Percentiles rank a stretch among this genome's conserved stretches.
Evolutionary conservation across 1,140 invertebrate species (phyloP).

Genomic region (Hyles vespertilio): DNA sequence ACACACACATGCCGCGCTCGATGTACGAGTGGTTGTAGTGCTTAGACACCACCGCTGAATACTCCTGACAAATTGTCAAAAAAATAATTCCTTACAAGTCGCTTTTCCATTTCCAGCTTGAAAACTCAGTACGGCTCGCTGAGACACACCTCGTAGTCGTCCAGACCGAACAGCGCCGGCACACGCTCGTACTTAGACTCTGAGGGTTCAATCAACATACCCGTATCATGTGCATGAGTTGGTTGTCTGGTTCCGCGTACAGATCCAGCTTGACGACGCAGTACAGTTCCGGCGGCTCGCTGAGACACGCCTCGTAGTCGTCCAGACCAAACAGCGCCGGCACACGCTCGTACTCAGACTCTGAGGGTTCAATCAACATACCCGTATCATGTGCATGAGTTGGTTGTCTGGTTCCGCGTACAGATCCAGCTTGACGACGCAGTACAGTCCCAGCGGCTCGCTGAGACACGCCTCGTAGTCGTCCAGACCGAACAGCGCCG

Average conservation of each 20-base stretch:
- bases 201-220: constrained; percentile 1
- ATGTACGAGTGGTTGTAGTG: background rate
- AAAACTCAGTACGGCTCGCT: background rate
- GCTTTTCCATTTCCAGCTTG: background rate
- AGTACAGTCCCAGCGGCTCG: background rate
- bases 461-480: constrained; percentile 2
- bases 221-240: constrained; percentile 5
- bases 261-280: constrained; percentile 3
- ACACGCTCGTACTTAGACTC: background rate
- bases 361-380: constrained; percentile 2
- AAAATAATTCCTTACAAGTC: background rate
- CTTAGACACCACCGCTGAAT: background rate
- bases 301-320: constrained; percentile 3
- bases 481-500: constrained; percentile 6
- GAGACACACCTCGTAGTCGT: background rate
- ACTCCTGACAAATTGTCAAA: background rate
- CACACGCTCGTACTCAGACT: constrained; percentile 8
- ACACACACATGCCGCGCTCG: background rate
- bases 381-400: constrained; percentile 5
- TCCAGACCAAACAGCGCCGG: constrained; percentile 7
- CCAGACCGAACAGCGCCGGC: background rate
- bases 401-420: background rate
- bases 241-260: background rate
- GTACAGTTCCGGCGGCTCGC: background rate
- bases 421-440: constrained; percentile 1